These are phyloP conservation scores for Campylomormyrus tamandua DNA, from an alignment of 2,113 vertebrate genomes.

Conservation along the genomic window DNA sequence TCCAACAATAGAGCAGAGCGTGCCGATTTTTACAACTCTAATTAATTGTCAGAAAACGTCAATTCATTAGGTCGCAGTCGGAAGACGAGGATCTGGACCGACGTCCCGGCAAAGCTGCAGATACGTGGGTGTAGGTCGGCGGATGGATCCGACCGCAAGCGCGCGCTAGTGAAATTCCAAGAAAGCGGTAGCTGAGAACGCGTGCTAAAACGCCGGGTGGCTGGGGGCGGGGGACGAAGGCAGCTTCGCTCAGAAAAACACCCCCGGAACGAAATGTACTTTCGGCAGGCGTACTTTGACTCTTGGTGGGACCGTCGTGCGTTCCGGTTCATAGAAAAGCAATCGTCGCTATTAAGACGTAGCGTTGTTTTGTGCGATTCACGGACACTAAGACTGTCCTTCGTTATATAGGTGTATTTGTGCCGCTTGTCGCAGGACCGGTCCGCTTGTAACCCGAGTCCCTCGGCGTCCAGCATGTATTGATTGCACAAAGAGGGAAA, in stretches of 20 bases:
- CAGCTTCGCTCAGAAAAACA: background rate
- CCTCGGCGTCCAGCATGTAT: background rate
- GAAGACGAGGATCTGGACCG: background rate
- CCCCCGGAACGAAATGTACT: background rate
- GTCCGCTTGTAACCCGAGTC: background rate
- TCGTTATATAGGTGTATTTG: background rate
- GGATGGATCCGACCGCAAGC: constrained; percentile 39
- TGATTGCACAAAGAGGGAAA: background rate
- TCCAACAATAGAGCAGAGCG: fast-evolving
- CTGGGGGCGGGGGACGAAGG: background rate
- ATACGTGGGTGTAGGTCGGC: constrained; percentile 31
- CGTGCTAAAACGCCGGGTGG: constrained; percentile 53
- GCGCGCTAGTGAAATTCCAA: constrained; percentile 44
- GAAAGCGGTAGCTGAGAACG: constrained; percentile 59
- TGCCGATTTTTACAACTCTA: fast-evolving
- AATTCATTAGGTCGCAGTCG: background rate
- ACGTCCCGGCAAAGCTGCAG: background rate
- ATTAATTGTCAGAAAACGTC: background rate
- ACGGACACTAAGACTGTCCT: background rate
- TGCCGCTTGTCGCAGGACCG: background rate
- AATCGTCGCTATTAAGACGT: background rate
- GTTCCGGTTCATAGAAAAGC: background rate
- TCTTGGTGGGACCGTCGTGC: too few relatives aligned
- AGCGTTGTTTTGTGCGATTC: background rate
- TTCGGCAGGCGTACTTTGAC: background rate